Evolutionary conservation across 2,888 invertebrate genomes (phyloP), one percentile per base, ranked within the genome.

Genomic region (Lithophane socia): DNA sequence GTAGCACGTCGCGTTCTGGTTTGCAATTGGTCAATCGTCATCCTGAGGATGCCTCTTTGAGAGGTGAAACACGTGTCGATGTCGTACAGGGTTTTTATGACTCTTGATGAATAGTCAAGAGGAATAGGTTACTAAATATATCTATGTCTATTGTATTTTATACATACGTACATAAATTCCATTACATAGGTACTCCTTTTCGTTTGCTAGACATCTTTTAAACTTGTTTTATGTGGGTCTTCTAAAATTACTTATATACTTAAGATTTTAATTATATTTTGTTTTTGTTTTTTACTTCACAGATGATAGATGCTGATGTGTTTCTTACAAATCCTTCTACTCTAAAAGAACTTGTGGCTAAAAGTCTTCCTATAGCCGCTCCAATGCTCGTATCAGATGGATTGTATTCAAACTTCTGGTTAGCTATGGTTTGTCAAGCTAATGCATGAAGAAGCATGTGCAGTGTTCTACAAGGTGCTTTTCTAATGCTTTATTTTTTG

Each of bases 331-430:
- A 98, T 86, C 95, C 97, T 0, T 93, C 97, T 21, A 97, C 98
- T 0, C 92, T 99, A 0, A 96, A 97, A 78, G 90, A 95, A 68
- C 94, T 99, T 42, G 97, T 98, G 0, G 90, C 92, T 0, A 97
- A 98, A 86, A 96, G 97, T 58, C 90, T 97, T 21, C 97, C 97
- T 5, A 96, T 99, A 16, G 97, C 98, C 5, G 98, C 99, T 0
- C 99, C 99, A 0, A 98, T 99, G 98, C 95, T 99, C 52, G 97
- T 97, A 73, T 98, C 99, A 0, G 98, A 99, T 79, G 98, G 98
- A 21, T 94, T 98, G 58, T 99, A 99, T 93, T 99, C 99, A 29
- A 99, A 99, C 94, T 99, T 99, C 94, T 99, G 99, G 99, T 98
- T 87, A 93, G 94, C 83, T 63, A 75, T 67, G 7, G 68, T 65